A percentile compares a stretch with the other conserved stretches of the same genome.
Conservation (phyloP, 2,797 vertebrate species). For the Erethizon dorsatum region DNA sequence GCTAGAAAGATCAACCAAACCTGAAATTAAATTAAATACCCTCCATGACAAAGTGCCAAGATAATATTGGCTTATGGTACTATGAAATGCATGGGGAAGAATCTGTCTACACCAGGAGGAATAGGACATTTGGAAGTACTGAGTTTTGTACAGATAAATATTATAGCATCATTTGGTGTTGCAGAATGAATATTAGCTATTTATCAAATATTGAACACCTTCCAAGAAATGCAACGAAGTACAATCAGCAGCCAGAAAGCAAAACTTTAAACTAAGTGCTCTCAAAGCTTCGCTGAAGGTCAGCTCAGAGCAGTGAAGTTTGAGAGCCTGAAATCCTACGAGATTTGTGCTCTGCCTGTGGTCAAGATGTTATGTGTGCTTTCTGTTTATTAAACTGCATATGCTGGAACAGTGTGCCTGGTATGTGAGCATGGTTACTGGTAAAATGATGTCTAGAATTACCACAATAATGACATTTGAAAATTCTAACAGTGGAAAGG, state of each 20-base stretch:
- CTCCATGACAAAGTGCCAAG: not conserved
- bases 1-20: not conserved
- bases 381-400: not conserved
- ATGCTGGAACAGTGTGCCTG: not conserved
- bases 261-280: slow-evolving; percentile 10
- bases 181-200: not conserved
- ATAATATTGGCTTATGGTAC: not conserved
- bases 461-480: not conserved
- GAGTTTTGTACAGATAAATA: not conserved
- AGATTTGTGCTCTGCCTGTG: not conserved
- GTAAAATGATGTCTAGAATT: not conserved
- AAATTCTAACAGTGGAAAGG: not conserved
- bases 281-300: not conserved
- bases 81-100: not conserved
- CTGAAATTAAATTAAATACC: not conserved
- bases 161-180: not conserved
- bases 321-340: not conserved
- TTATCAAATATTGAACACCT: not conserved
- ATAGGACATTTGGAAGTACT: not conserved
- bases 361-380: not conserved
- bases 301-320: not conserved
- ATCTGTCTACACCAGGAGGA: not conserved
- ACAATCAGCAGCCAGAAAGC: not conserved
- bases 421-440: not conserved
- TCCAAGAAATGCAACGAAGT: not conserved